Base-by-base conservation (phyloP, 1,140 invertebrate species). In the Euwallacea similis region DNA sequence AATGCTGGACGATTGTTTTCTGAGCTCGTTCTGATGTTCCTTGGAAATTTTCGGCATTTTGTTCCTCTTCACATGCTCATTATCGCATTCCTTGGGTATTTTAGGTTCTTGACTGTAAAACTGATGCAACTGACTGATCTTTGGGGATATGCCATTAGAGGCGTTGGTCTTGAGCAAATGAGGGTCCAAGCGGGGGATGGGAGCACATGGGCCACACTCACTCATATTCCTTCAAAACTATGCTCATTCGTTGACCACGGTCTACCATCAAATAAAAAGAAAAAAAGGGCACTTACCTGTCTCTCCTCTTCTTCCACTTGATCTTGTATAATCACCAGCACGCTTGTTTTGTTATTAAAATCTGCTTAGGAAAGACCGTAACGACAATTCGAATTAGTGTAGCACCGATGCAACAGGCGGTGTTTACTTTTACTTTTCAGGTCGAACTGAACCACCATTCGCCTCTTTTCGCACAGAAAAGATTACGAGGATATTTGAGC, bases 361-460 rank as follows among this genome's bases (percentile, higher is more conserved):
- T 50, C 6, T 50, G 0, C 13, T 50, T 10, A 50, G 13, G 46
- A 50, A 50, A 11, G 46, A 50, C 46, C 13, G 46, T 50, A 11
- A 50, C 13, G 9, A 50, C 9, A 50, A 50, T 50, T 0, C 9
- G 46, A 10, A 11, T 13, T 7, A 11, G 46, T 11, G 46, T 50
- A 50, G 13, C 46, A 50, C 13, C 46, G 46, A 50, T 50, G 46
- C 46, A 10, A 50, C 46, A 10, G 46, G 21, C 16, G 11, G 21
- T 66, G 42, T 71, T 66, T 71, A 71, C 69, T 71, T 59, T 71
- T 71, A 71, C 69, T 71, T 71, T 71, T 56, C 9, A 71, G 15
- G 13, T 9, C 55, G 11, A 15, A 71, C 69, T 71, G 69, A 71
- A 58, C 33, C 13, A 47, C n/a, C 53, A 10, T 21, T 13, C 60